Evolutionary conservation across 2,888 invertebrate species (phyloP), one percentile per base, ranked within the genome.

Genomic region (Pharmacophagus antenor): DNA sequence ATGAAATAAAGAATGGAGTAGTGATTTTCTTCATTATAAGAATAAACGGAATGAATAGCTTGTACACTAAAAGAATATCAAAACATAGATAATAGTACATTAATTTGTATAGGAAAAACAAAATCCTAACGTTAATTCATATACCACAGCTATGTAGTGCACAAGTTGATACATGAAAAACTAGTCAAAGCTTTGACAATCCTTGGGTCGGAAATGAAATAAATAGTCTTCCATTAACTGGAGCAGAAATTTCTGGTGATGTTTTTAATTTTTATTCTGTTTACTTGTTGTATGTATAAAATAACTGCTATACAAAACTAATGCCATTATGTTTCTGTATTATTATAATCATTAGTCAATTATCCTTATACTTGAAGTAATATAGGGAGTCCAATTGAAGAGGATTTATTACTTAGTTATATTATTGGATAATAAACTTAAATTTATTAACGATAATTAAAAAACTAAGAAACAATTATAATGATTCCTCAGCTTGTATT

Each of bases 131-230:
- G 15, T 37, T 3, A 37, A 37, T 37, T 2, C 2, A 4, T 8
- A 37, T 37, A 37, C 4, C 15, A 37, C 5, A 15, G 37, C n/a
- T 37, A 37, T 37, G n/a, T 20, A 44, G 8, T n/a, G n/a, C n/a
- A n/a, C 2, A 8, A 44, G 44, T 7, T 41, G 18, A 44, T 5
- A 7, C 18, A 42, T 5, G 8, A 42, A 56, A 46, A 48, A 23
- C 10, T 18, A 50, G 10, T 50, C 49, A 27, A 50, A 48, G 48
- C 48, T 48, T 48, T 48, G 48, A 25, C 48, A 25, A 48, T 48
- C 48, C 8, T 25, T 23, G 22, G 25, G 25, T 23, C 25, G 48
- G 17, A 48, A 25, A 48, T n/a, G 23, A 7, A 48, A 48, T 25
- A 48, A 48, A 48, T 23, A 22, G 48, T 17, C 8, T 5, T n/a